Percentiles rank a stretch among this genome's conserved stretches.
These are phyloP conservation scores for Leuctra nigra DNA, from an alignment of 2,888 invertebrate genomes.

Conservation along the genomic window DNA sequence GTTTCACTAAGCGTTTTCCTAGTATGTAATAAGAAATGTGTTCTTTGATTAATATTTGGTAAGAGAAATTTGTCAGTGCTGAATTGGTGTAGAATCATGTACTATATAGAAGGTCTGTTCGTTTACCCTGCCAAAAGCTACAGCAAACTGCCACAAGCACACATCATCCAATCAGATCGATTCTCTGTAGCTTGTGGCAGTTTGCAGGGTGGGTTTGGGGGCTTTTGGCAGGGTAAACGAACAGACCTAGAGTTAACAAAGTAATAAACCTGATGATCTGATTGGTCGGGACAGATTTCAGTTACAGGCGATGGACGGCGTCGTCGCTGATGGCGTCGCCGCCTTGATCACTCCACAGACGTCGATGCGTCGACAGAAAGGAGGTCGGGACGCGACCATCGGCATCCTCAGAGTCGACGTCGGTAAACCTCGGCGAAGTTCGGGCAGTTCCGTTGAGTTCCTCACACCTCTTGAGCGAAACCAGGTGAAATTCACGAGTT, in stretches of 20 bases:
- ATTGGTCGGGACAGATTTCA: background rate
- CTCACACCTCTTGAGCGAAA: slow-evolving; percentile 30
- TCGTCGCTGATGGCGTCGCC: background rate
- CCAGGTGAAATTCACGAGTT: slow-evolving; percentile 4
- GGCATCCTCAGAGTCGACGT: slow-evolving; percentile 46
- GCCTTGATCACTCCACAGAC: slow-evolving; percentile 1
- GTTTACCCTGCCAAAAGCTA: too few species aligned
- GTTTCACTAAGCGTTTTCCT: too few species aligned
- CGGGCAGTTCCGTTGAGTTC: slow-evolving; percentile 41
- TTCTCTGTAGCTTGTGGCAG: background rate
- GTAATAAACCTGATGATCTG: too few species aligned
- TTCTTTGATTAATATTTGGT: too few species aligned
- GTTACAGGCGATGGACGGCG: background rate
- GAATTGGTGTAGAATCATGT: too few species aligned
- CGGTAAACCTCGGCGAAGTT: slow-evolving; percentile 43
- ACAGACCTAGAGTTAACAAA: too few species aligned
- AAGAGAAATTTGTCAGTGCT: too few species aligned
- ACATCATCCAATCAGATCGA: too few species aligned
- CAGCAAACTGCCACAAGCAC: too few species aligned
- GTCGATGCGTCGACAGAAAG: background rate
- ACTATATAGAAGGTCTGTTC: background rate
- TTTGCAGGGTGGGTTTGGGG: too few species aligned
- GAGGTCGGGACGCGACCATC: slow-evolving; percentile 22
- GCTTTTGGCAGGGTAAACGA: too few species aligned
- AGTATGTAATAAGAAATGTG: too few species aligned